Conservation (phyloP, 2,888 invertebrate species). For the Papilio elwesi region DNA sequence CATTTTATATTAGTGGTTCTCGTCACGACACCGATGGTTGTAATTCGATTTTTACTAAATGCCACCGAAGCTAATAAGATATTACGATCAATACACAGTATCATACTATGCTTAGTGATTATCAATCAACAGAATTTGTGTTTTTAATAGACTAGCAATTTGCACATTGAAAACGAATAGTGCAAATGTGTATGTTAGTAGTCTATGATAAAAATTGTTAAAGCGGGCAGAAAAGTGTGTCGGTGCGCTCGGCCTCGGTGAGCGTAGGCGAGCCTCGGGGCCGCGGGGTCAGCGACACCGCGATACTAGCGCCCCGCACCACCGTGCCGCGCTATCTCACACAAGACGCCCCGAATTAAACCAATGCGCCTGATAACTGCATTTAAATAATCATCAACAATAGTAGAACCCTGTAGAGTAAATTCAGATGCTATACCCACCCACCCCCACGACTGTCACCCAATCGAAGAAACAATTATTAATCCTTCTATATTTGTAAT, state of each 20-base stretch:
- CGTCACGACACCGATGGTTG: not conserved
- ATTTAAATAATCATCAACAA: not conserved
- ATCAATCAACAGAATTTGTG: not conserved
- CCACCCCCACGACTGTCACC: too few species aligned
- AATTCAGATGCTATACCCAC: not conserved
- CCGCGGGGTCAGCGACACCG: conserved; percentile 79
- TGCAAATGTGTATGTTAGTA: conserved; percentile 42
- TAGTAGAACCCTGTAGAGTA: not conserved
- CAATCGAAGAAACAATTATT: too few species aligned
- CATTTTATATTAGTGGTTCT: not conserved
- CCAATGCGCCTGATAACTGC: conserved; percentile 22
- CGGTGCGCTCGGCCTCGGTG: conserved; percentile 57
- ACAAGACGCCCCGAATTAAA: conserved; percentile 48
- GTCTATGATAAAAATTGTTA: conserved; percentile 45
- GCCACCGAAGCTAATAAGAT: not conserved
- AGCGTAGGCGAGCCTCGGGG: conserved; percentile 65
- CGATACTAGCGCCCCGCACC: conserved; percentile 52
- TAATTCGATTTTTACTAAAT: not conserved
- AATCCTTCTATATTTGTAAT: too few species aligned
- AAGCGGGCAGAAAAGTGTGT: conserved; percentile 62
- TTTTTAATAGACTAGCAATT: conserved; percentile 3
- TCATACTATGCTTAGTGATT: not conserved
- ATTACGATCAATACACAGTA: not conserved
- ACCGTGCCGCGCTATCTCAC: conserved; percentile 54
- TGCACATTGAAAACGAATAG: conserved; percentile 22